These are phyloP conservation scores for Equus quagga DNA, from an alignment of 2,113 vertebrate genomes.

Conservation along the genomic window DNA sequence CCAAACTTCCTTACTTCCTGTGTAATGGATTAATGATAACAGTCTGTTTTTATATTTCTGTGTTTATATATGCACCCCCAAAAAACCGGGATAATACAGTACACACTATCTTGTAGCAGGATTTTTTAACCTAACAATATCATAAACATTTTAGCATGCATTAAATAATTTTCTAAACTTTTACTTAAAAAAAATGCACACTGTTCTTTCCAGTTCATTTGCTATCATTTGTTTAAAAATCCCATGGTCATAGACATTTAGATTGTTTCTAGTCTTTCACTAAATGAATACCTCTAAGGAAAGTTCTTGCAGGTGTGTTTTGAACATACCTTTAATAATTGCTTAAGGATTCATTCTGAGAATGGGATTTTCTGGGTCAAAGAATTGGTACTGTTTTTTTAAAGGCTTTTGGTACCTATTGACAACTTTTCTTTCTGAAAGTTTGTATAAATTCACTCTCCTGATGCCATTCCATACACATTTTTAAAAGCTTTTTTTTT, in stretches of 20 bases:
- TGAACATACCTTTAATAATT: slow-evolving; percentile 27
- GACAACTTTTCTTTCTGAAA: slow-evolving; percentile 37
- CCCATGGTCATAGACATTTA: background rate
- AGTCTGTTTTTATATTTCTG: background rate
- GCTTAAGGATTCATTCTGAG: slow-evolving; percentile 25
- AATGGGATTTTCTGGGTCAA: background rate
- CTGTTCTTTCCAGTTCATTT: slow-evolving; percentile 24
- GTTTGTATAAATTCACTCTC: background rate
- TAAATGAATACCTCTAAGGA: background rate
- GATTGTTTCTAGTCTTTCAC: slow-evolving; percentile 10
- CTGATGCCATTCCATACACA: background rate
- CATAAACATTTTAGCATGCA: background rate
- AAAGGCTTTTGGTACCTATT: background rate
- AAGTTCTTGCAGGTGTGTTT: background rate
- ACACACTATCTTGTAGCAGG: background rate
- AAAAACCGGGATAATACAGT: background rate
- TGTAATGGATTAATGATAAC: slow-evolving; percentile 27
- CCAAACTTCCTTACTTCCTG: background rate
- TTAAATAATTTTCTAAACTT: slow-evolving; percentile 21
- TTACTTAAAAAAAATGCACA: background rate
- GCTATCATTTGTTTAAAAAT: slow-evolving; percentile 34
- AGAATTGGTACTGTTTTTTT: slow-evolving; percentile 1
- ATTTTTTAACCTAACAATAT: background rate
- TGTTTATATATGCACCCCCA: background rate
- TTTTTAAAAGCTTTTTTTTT: background rate